Percentiles rank a stretch among this genome's conserved stretches.
Evolutionary conservation across 2,797 vertebrate genomes (phyloP).

Genomic region (Clangula hyemalis): DNA sequence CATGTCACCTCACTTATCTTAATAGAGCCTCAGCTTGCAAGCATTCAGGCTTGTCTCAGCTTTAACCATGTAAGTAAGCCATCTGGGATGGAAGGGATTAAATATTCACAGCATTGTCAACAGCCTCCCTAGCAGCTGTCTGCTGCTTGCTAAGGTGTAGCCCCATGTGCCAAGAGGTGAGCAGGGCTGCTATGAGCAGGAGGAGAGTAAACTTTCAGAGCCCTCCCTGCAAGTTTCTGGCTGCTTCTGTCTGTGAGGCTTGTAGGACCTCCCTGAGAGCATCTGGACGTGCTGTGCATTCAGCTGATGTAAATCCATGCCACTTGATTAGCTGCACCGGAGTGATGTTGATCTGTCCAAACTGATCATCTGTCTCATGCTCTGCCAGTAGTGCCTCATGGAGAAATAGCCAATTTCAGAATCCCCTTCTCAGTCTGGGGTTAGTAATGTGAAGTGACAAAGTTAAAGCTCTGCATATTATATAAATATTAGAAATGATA

Average conservation of each 20-base stretch:
- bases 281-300: background rate
- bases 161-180: background rate
- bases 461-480: background rate
- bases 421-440: background rate
- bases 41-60: background rate
- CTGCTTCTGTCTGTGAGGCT: background rate
- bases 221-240: accelerated
- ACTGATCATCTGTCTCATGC: background rate
- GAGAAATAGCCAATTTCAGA: background rate
- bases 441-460: conserved; percentile 12
- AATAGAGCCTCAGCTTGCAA: background rate
- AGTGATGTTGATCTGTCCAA: background rate
- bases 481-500: conserved; percentile 6
- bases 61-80: background rate
- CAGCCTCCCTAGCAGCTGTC: background rate
- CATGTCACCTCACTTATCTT: background rate
- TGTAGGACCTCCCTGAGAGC: background rate
- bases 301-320: background rate
- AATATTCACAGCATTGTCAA: background rate
- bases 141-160: background rate
- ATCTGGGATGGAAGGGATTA: background rate
- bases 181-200: background rate
- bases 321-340: background rate
- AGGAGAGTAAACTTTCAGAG: background rate
- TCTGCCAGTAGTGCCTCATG: background rate